Evolutionary conservation across 2,113 vertebrate species (phyloP), one percentile per base, ranked within the genome.

Genomic region (Polypterus bichir): DNA sequence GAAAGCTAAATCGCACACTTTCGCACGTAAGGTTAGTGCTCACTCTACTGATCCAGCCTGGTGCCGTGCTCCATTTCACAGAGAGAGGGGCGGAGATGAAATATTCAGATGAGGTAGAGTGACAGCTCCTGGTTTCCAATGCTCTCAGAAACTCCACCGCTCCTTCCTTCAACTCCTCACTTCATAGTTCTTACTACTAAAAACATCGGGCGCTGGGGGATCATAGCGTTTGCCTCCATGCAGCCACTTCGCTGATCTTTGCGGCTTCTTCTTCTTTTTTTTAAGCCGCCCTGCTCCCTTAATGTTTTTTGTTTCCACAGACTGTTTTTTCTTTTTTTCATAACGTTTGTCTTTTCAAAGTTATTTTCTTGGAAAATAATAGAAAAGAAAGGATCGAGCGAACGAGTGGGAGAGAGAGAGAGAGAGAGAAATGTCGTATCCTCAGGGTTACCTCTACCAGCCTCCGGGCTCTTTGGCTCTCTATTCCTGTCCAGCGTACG

Each of bases 401-500:
- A 4, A 64, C 59, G 63, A 59, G 72, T 49, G 66, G 67, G 60
- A 76, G 65, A 74, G 68, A 67, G 72, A 71, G 72, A 73, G 76
- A 77, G 76, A 74, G 74, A 79, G 77, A 85, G 87, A 86, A 81
- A 97, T 97, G 93, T 97, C 94, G 80, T 97, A 98, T 89, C 95
- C 95, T 88, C 95, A 98, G 93, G 95, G 94, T 89, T 98, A 97
- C 87, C 93, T 97, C 76, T 98, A 98, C 85, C 95, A 97, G 87
- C 92, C 95, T 75, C 91, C 94, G 67, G 93, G 93, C 81, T 97
- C 95, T 66, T 83, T 97, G 87, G 92, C 95, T 76, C 95, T 98
- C 49, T 98, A 97, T 76, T 95, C 94, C 64, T 97, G 93, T 74
- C 92, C 93, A 61, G 91, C 92, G 11, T 96, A 96, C 76, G 92